A percentile compares a stretch with the other conserved stretches of the same genome.
Conservation (phyloP, 92 coral and sea anemone genomes). For the Epizoanthus illoricatus region DNA sequence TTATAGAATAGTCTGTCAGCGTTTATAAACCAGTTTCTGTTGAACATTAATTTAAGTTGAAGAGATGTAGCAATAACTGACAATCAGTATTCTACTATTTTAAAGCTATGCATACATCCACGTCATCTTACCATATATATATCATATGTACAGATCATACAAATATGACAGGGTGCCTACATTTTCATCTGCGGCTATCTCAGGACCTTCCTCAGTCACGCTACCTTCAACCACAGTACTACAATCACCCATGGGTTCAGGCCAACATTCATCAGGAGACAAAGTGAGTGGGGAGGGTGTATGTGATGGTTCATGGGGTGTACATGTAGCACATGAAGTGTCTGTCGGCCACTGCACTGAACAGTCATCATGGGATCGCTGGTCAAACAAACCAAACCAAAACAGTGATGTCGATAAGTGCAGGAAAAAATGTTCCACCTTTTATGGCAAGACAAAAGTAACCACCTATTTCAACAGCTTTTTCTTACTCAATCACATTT, state of each 20-base stretch:
- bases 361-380: conserved; percentile 72
- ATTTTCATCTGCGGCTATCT: conserved; percentile 35
- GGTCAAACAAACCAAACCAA: conserved; percentile 67
- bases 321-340: conserved; percentile 6
- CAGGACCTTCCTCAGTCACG: not conserved
- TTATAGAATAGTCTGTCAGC: too few species aligned
- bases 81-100: too few species aligned
- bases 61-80: too few species aligned
- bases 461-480: too few species aligned
- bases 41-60: too few species aligned
- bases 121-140: too few species aligned
- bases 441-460: not conserved
- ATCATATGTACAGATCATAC: too few species aligned
- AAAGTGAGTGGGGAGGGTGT: conserved; percentile 9
- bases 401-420: not conserved
- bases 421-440: not conserved
- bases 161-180: conserved; percentile 20
- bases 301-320: conserved; percentile 4
- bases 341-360: conserved; percentile 4
- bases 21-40: too few species aligned
- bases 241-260: conserved; percentile 8
- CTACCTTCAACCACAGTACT: conserved; percentile 11
- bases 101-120: too few species aligned
- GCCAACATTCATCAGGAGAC: conserved; percentile 12
- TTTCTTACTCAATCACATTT: too few species aligned